A percentile compares a stretch with the other conserved stretches of the same genome.
Evolutionary conservation across 2,888 invertebrate genomes (phyloP).

Genomic region (Mesoligia furuncula): DNA sequence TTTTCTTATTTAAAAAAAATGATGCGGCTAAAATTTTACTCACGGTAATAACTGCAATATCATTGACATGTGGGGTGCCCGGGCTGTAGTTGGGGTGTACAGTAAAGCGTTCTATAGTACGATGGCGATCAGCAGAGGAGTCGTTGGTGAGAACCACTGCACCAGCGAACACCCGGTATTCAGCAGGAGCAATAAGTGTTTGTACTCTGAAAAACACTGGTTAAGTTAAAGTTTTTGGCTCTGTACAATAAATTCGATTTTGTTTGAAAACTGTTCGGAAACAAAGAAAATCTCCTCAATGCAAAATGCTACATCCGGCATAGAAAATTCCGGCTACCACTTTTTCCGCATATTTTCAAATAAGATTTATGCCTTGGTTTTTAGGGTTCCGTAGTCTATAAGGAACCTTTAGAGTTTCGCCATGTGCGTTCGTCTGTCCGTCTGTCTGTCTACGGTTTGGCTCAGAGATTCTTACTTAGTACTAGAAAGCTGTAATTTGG

Average conservation of each 20-base stretch:
- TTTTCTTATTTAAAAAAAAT: background rate
- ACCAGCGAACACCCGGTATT: conserved; percentile 70
- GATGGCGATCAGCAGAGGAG: conserved; percentile 46
- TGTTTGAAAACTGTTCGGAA: background rate
- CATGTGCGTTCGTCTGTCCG: too few relatives aligned
- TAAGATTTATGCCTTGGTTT: too few relatives aligned
- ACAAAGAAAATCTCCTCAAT: background rate
- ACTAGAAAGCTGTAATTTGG: too few relatives aligned
- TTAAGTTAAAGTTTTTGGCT: background rate
- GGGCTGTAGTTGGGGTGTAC: conserved; percentile 62
- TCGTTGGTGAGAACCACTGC: conserved; percentile 59
- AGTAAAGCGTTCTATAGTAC: conserved; percentile 64
- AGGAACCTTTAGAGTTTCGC: too few relatives aligned
- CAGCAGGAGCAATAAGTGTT: conserved; percentile 22
- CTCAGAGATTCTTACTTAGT: too few relatives aligned
- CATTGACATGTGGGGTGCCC: conserved; percentile 58
- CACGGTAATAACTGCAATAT: conserved; percentile 72
- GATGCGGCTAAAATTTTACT: conserved; percentile 49
- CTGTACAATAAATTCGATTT: background rate
- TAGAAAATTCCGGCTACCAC: background rate
- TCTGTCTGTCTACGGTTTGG: too few relatives aligned
- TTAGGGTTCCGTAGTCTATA: too few relatives aligned
- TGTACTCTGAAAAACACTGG: conserved; percentile 45
- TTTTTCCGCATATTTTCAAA: too few relatives aligned
- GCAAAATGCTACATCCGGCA: background rate